These are phyloP conservation scores for Pituophis catenifer DNA, from an alignment of 2,113 vertebrate genomes.

Conservation along the genomic window DNA sequence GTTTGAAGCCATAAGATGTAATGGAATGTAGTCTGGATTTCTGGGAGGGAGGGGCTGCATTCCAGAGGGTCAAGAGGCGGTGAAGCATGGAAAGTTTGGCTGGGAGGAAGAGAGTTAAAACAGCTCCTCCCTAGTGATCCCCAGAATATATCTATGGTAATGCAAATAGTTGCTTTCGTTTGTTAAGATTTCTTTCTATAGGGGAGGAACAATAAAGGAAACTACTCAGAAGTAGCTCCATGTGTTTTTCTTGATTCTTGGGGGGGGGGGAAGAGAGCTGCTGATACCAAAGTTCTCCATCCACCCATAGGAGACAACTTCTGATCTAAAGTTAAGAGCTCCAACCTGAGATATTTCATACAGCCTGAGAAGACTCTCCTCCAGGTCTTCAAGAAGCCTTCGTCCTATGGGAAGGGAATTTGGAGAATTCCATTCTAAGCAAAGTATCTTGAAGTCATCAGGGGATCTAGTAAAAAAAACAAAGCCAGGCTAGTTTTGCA, in stretches of 20 bases:
- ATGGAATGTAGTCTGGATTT: neutral
- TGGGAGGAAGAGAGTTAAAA: neutral
- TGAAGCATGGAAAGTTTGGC: neutral
- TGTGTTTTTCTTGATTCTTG: neutral
- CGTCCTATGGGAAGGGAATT: neutral
- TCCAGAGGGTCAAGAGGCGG: neutral
- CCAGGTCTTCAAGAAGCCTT: neutral
- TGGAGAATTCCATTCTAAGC: neutral
- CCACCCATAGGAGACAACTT: neutral
- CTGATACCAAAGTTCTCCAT: neutral
- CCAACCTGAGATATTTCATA: neutral
- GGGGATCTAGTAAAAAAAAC: neutral
- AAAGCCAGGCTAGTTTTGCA: neutral
- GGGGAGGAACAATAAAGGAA: neutral
- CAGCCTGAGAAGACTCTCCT: neutral
- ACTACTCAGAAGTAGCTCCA: neutral
- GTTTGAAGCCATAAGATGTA: neutral
- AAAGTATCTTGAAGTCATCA: neutral
- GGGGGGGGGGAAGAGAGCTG: neutral
- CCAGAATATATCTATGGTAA: neutral
- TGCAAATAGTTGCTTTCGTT: neutral
- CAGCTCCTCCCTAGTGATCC: neutral
- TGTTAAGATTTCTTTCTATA: neutral
- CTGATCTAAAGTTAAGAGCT: neutral
- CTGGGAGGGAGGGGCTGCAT: neutral